A percentile compares a stretch with the other conserved stretches of the same genome.
Conservation (phyloP, 2,797 vertebrate species). For the Artibeus lituratus region DNA sequence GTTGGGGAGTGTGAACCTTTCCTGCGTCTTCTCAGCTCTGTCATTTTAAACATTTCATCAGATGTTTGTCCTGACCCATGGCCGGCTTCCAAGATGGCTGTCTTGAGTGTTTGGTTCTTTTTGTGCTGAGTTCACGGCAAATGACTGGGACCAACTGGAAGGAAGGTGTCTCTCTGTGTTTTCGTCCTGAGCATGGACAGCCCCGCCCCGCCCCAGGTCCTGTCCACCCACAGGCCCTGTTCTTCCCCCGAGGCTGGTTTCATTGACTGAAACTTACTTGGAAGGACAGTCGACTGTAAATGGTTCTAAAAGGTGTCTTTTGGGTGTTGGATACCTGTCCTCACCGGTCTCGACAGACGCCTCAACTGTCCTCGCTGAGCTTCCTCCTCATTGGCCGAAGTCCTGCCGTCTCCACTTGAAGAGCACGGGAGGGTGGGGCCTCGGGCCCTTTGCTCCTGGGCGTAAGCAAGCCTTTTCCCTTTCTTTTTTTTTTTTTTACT, state of each 20-base stretch:
- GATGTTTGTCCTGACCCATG: background rate
- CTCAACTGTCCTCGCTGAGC: background rate
- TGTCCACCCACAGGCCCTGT: background rate
- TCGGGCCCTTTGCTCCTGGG: background rate
- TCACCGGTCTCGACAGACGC: accelerated
- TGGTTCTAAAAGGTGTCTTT: background rate
- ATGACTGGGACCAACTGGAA: background rate
- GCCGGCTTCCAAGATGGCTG: background rate
- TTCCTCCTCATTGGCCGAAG: too few relatives aligned
- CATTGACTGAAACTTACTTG: background rate
- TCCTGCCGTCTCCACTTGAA: background rate
- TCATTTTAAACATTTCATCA: background rate
- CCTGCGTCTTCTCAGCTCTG: background rate
- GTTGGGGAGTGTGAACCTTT: background rate
- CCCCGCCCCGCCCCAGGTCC: too few relatives aligned
- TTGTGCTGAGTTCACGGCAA: background rate
- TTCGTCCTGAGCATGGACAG: background rate
- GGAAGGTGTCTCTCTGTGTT: background rate
- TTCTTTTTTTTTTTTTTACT: too few relatives aligned
- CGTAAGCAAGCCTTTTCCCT: background rate
- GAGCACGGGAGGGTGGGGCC: background rate
- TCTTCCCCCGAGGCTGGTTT: background rate
- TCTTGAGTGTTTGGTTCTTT: background rate
- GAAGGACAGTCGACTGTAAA: background rate
- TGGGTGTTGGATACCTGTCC: background rate